Conservation (phyloP, 2,888 invertebrate genomes). For the Nymphalis c-album region DNA sequence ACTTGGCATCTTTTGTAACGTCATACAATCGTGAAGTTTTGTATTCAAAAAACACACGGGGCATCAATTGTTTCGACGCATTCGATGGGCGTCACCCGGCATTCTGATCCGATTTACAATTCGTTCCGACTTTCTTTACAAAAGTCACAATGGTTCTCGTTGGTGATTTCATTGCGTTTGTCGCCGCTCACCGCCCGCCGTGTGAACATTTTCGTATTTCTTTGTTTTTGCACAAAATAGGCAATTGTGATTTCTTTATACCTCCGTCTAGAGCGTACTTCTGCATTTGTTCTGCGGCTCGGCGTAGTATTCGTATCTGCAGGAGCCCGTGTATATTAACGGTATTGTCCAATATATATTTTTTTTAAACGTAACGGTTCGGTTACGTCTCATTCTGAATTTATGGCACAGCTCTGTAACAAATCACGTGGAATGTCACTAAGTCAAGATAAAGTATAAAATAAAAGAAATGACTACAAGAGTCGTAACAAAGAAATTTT, state of each 20-base stretch:
- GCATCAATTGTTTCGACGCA: constrained; percentile 70
- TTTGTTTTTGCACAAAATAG: constrained; percentile 34
- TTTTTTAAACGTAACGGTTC: constrained; percentile 2
- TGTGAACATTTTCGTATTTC: constrained; percentile 46
- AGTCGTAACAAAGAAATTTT: constrained; percentile 15
- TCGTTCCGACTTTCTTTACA: constrained; percentile 75
- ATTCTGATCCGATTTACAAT: constrained; percentile 73
- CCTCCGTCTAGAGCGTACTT: neutral
- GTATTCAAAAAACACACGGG: constrained; percentile 61
- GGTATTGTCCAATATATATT: neutral
- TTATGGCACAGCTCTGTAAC: neutral
- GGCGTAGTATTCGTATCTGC: neutral
- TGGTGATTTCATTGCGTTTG: constrained; percentile 48
- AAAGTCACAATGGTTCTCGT: constrained; percentile 56
- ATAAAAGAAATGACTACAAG: constrained; percentile 1
- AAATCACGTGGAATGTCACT: constrained; percentile 7
- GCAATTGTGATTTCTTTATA: constrained; percentile 25
- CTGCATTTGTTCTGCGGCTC: constrained; percentile 1
- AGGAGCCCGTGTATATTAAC: neutral
- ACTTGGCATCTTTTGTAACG: constrained; percentile 72
- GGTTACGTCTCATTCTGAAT: neutral
- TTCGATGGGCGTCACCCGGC: constrained; percentile 69
- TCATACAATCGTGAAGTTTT: constrained; percentile 68
- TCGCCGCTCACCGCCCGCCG: constrained; percentile 61
- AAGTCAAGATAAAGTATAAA: constrained; percentile 14